phyloP scores from a whole-genome alignment of 2,888 invertebrate species.

The Acanthosepion pharaonis region DNA sequence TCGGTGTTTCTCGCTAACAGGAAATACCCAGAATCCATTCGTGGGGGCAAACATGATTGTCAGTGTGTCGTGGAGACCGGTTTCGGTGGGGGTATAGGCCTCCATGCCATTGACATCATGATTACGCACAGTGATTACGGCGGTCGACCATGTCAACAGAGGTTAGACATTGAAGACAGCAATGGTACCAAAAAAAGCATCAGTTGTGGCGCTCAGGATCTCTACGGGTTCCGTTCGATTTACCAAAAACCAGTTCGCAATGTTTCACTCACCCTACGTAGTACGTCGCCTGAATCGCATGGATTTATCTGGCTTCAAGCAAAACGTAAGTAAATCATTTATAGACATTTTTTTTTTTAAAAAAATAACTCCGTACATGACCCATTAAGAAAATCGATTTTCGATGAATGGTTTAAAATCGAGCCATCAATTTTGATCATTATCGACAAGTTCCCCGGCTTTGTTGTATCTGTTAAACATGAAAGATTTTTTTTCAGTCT shows the following conservation, averaged over 20 bases:
- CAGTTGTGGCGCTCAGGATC: conserved; percentile 63
- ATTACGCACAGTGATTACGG: conserved; percentile 55
- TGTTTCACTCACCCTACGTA: conserved; percentile 63
- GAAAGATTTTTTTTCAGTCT: no score
- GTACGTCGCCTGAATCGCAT: conserved; percentile 56
- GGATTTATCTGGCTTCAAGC: conserved; percentile 67
- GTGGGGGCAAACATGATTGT: conserved; percentile 57
- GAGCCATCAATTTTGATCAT: no score
- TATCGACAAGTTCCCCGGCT: no score
- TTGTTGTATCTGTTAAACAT: no score
- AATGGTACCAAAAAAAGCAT: conserved; percentile 59
- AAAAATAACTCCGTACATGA: no score
- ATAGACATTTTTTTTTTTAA: neutral
- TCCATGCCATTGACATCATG: conserved; percentile 63
- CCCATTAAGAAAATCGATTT: no score
- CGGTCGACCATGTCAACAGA: conserved; percentile 57
- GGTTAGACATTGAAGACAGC: conserved; percentile 60
- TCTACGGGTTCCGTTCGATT: conserved; percentile 64
- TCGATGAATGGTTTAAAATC: no score
- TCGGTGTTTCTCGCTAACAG: conserved; percentile 62
- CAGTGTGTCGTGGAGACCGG: conserved; percentile 63
- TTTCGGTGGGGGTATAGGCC: conserved; percentile 59
- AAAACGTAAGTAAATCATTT: conserved; percentile 57
- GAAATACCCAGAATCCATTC: conserved; percentile 63
- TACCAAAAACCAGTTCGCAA: conserved; percentile 63